Evolutionary conservation across 1,140 invertebrate genomes (phyloP), one percentile per base, ranked within the genome.

Genomic region (Chymomyza costata): DNA sequence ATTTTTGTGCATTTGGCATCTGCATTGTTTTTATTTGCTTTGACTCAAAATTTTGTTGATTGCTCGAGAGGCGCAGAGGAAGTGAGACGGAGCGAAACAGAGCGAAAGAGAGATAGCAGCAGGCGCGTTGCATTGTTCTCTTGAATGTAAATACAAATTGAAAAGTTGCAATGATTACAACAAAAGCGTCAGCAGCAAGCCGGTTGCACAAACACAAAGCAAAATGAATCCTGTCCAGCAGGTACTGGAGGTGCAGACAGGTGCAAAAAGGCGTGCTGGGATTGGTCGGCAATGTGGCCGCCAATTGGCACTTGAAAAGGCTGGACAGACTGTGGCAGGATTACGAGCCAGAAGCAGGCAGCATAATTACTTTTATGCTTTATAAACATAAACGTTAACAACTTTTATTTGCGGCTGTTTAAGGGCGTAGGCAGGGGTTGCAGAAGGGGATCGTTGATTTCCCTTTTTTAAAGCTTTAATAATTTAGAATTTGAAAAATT

Each of bases 311-410:
- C 35, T 59, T 41, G 19, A 46, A 59, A 47, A 28, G 14, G 30
- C 43, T n/a, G n/a, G 41, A 17, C 41, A 45, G n/a, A 40, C 31
- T 57, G 54, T 16, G 31, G 30, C 21, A 38, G 32, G 46, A 50
- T 44, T 15, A 34, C 34, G 19, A 34, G n/a, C n/a, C n/a, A n/a
- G n/a, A 44, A 37, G 41, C 35, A 30, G 14, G 43, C 18, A 44
- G 16, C 32, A 63, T 78, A 71, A 71, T 76, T 78, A 74, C 69
- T 52, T 66, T 65, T 61, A 57, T 76, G 60, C 70, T 46, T 52
- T 50, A 43, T 51, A 30, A 30, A 40, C 32, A 39, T 44, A 51
- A 52, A 39, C 45, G 58, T 62, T 58, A 53, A 52, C 40, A 56
- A 48, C 46, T 43, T 46, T 65, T 41, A 66, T 53, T 53, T 44